Evolutionary conservation across 2,888 invertebrate species (phyloP), one percentile per base, ranked within the genome.

Genomic region (Tetramorium bicarinatum): DNA sequence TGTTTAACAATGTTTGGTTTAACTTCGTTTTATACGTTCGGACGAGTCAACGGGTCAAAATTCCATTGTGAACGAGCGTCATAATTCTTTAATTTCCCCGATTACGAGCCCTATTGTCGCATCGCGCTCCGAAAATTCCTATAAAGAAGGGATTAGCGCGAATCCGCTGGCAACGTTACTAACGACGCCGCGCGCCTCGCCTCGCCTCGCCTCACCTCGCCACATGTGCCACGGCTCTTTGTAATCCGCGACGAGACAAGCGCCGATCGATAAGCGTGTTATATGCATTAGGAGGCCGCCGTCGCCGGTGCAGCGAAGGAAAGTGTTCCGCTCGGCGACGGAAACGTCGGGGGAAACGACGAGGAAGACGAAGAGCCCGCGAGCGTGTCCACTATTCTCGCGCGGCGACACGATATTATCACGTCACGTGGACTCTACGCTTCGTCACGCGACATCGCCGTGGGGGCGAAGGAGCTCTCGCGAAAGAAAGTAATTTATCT

Each of bases 201-300:
- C 56, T 83, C 82, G 86, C 9, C 9, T 41, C 41, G 41, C 41
- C 41, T 41, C 41, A 9, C 41, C 41, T 9, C 41, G 41, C 88
- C 88, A 85, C 86, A 88, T 79, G 85, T 87, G 80, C 87, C 44
- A 86, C 62, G 80, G 88, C 85, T 86, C 88, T 83, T 89, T 87
- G 87, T 89, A 89, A 89, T 89, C 89, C 89, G 84, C 88, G 87
- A 87, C 88, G 87, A 88, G 88, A 89, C 88, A 87, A 88, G 85
- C 85, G 82, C 82, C 88, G 88, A 87, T 88, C 88, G 88, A 88
- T 88, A 88, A 85, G 77, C 82, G 82, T 62, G 87, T 85, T 88
- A 84, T 89, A 89, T 84, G 86, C 79, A 85, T 87, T 86, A 88
- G 82, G 84, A 88, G 76, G 75, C 82, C 84, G 83, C 15, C 56